Percentiles rank a stretch among this genome's conserved stretches.
These are phyloP conservation scores for Torymus texanus DNA, from an alignment of 2,888 invertebrate genomes.

Conservation along the genomic window DNA sequence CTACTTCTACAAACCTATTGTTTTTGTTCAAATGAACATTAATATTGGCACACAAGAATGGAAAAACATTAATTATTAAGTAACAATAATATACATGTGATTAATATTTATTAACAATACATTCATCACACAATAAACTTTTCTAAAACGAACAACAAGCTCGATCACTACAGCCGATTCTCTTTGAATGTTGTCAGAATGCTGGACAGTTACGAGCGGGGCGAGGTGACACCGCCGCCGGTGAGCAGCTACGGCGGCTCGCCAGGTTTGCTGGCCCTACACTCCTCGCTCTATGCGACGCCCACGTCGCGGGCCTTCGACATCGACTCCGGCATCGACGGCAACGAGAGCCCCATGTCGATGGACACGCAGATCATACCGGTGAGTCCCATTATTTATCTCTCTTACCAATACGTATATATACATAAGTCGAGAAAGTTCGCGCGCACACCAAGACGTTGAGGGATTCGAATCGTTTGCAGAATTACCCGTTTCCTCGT, in stretches of 20 bases:
- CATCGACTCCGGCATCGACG: constrained; percentile 72
- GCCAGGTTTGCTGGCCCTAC: constrained; percentile 71
- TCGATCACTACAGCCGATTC: no score
- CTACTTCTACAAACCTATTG: no score
- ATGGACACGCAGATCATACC: constrained; percentile 74
- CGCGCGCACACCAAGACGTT: not conserved
- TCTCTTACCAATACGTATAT: not conserved
- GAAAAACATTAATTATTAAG: no score
- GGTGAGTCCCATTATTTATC: constrained; percentile 60
- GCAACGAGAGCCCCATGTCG: constrained; percentile 72
- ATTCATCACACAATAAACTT: no score
- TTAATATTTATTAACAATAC: no score
- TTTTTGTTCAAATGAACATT: no score
- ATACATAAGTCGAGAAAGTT: constrained; percentile 9
- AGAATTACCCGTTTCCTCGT: no score
- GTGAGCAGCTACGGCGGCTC: constrained; percentile 72
- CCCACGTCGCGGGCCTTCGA: constrained; percentile 71
- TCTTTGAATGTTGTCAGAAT: constrained; percentile 66
- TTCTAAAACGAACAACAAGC: no score
- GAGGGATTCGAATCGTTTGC: constrained; percentile 23
- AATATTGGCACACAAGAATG: no score
- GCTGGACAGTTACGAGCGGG: constrained; percentile 75
- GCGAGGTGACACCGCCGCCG: constrained; percentile 73
- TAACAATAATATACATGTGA: no score
- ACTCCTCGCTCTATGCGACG: constrained; percentile 72